Evolutionary conservation across 2,888 invertebrate genomes (phyloP).

Genomic region (Proisotoma minuta): DNA sequence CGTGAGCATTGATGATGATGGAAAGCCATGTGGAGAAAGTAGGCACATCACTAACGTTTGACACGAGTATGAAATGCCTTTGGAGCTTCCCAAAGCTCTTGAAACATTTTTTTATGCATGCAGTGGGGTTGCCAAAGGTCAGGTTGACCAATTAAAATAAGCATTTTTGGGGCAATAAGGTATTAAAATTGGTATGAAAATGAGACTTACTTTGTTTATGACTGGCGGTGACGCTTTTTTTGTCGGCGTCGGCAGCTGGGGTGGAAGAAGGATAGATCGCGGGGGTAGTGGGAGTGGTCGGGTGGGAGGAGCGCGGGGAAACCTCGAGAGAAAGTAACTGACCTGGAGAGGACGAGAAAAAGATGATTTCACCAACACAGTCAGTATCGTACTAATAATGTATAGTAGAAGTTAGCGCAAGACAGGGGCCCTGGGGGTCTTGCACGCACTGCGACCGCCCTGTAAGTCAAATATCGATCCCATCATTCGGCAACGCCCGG

Average conservation of each 20-base stretch:
- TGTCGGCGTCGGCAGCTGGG: not conserved
- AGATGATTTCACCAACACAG: conserved; percentile 45
- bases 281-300: conserved; percentile 7
- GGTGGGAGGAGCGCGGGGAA: conserved; percentile 15
- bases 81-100: too few relatives aligned
- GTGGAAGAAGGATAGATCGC: not conserved
- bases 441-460: conserved; percentile 7
- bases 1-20: too few relatives aligned
- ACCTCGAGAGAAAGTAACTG: conserved; percentile 26
- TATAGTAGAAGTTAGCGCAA: conserved; percentile 34
- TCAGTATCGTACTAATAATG: conserved; percentile 44
- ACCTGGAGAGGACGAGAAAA: conserved; percentile 31
- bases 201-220: too few relatives aligned
- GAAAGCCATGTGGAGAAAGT: too few relatives aligned
- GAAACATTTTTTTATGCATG: too few relatives aligned
- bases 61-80: too few relatives aligned
- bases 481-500: not conserved
- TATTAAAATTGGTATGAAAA: too few relatives aligned
- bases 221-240: too few relatives aligned
- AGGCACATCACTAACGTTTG: too few relatives aligned
- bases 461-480: conserved; percentile 7
- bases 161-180: too few relatives aligned
- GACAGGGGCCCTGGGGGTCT: conserved; percentile 22
- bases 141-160: too few relatives aligned
- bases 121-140: too few relatives aligned